Conservation (phyloP, 2,797 vertebrate species). For the Lagodon rhomboides region DNA sequence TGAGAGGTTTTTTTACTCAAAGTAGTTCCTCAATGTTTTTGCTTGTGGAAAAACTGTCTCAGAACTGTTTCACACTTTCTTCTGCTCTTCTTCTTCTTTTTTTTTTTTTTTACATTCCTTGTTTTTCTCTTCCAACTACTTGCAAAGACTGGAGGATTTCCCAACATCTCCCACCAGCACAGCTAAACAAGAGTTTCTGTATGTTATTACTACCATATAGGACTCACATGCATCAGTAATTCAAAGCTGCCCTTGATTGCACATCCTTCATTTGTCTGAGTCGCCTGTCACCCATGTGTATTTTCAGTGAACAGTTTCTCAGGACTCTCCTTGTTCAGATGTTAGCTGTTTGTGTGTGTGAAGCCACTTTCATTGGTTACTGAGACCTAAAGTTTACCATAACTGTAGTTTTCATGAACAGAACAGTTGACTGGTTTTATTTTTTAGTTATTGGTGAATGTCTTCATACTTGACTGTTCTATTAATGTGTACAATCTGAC, state of each 20-base stretch:
- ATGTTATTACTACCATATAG: conserved; percentile 86
- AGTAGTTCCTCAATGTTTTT: conserved; percentile 4
- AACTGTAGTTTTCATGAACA: neutral
- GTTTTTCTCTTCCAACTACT: conserved; percentile 81
- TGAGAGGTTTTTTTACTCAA: neutral
- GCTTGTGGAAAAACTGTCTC: conserved; percentile 29
- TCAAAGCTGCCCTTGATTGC: conserved; percentile 30
- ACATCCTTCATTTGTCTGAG: conserved; percentile 65
- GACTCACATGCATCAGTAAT: conserved; percentile 53
- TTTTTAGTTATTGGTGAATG: neutral
- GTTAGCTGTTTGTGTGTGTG: conserved; percentile 10
- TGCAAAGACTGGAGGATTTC: conserved; percentile 99
- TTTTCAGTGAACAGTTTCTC: conserved; percentile 52
- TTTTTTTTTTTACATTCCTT: conserved; percentile 34
- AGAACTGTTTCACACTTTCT: conserved; percentile 59
- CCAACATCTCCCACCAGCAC: conserved; percentile 99
- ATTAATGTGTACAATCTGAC: neutral
- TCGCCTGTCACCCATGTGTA: conserved; percentile 61
- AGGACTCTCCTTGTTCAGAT: conserved; percentile 1
- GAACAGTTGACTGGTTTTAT: neutral
- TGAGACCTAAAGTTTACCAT: neutral
- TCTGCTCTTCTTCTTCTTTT: conserved; percentile 59
- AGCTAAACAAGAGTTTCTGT: conserved; percentile 99
- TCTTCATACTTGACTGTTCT: neutral
- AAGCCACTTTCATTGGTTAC: neutral